phyloP scores from a whole-genome alignment of 2,797 vertebrate species.

The Lerista edwardsae region DNA sequence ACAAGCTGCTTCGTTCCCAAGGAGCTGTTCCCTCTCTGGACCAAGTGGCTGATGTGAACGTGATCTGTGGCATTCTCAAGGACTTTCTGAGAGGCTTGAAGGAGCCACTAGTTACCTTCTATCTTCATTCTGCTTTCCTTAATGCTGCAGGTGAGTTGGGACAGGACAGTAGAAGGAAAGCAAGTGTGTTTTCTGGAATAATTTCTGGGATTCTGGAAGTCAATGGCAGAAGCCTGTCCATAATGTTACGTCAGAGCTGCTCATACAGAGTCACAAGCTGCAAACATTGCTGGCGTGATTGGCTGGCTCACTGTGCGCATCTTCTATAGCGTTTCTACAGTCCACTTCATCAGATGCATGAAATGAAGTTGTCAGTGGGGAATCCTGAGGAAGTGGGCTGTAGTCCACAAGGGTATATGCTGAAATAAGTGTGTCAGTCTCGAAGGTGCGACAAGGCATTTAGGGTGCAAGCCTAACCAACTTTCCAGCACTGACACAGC shows the following conservation, averaged over 20 bases:
- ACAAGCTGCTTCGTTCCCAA: slow-evolving; percentile 76
- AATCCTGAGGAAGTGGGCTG: too few relatives aligned
- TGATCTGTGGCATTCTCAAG: slow-evolving; percentile 87
- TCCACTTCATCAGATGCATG: too few relatives aligned
- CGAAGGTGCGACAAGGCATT: too few relatives aligned
- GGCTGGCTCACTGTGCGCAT: background rate
- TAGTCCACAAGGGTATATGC: too few relatives aligned
- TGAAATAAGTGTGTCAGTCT: too few relatives aligned
- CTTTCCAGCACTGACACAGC: too few relatives aligned
- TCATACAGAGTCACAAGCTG: too few relatives aligned
- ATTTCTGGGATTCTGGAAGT: background rate
- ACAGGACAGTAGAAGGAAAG: too few relatives aligned
- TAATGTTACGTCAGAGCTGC: background rate
- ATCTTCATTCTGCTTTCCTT: slow-evolving; percentile 82
- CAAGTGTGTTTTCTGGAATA: background rate
- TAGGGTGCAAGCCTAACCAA: too few relatives aligned
- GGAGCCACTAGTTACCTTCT: slow-evolving; percentile 84
- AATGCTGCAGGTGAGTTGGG: slow-evolving; percentile 77
- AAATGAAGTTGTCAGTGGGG: too few relatives aligned
- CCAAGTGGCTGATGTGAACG: slow-evolving; percentile 83
- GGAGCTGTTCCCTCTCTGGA: slow-evolving; percentile 59
- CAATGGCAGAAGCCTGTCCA: background rate
- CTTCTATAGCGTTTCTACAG: background rate
- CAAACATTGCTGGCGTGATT: background rate
- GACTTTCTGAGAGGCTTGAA: slow-evolving; percentile 86